A percentile compares a stretch with the other conserved stretches of the same genome.
Conservation (phyloP, 53 echinoderm and acorn worm species). For the Mesocentrotus franciscanus region DNA sequence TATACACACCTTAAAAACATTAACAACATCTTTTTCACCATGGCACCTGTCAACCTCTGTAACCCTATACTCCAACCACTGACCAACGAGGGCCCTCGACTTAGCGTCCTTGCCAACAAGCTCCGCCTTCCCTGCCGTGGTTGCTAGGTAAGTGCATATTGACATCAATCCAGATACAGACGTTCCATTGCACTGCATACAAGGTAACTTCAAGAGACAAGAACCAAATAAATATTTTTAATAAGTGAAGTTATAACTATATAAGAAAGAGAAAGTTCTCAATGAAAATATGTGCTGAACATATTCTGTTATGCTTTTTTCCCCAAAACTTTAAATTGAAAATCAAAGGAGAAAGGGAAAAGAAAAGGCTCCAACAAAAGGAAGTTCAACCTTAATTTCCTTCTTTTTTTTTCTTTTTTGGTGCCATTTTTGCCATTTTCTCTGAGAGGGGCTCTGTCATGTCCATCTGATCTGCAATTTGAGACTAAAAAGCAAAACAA, state of each 20-base stretch:
- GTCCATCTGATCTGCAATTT: too few relatives aligned
- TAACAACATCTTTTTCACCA: conserved; percentile 72
- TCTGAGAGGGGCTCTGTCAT: too few relatives aligned
- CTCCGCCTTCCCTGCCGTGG: conserved; percentile 65
- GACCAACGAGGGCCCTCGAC: conserved; percentile 76
- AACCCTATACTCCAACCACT: conserved; percentile 97
- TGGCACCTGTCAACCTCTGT: conserved; percentile 90
- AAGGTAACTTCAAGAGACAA: conserved; percentile 68
- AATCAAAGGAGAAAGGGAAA: too few relatives aligned
- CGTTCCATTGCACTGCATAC: conserved; percentile 78
- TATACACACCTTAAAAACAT: neutral
- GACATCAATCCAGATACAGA: conserved; percentile 82
- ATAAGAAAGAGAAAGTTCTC: too few relatives aligned
- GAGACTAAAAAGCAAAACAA: too few relatives aligned
- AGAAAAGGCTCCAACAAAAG: too few relatives aligned
- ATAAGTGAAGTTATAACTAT: neutral
- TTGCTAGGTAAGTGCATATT: conserved; percentile 77
- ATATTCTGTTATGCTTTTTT: too few relatives aligned
- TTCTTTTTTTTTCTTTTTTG: too few relatives aligned
- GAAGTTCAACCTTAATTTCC: too few relatives aligned
- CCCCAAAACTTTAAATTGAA: too few relatives aligned
- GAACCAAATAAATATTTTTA: neutral
- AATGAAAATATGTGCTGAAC: too few relatives aligned
- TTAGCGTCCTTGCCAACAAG: conserved; percentile 71
- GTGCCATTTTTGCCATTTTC: too few relatives aligned